Evolutionary conservation across 2,113 vertebrate species (phyloP), one percentile per base, ranked within the genome.

Genomic region (Capreolus pygargus): DNA sequence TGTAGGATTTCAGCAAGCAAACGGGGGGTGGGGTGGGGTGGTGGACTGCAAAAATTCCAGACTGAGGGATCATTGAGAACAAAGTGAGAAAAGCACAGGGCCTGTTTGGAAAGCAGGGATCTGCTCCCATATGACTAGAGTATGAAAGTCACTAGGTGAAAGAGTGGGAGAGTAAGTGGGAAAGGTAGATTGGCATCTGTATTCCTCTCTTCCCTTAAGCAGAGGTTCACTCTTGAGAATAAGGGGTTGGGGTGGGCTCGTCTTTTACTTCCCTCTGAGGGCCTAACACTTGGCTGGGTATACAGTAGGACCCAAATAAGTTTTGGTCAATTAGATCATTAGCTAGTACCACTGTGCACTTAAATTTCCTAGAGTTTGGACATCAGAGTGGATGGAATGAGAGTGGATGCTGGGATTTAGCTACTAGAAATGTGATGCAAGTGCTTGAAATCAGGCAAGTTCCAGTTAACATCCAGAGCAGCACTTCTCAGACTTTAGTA

Each of bases 371-470:
- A 86, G 25, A 94, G 7, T 94, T 85, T 86, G 64, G 36, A 36
- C 50, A 12, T 78, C 57, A 95, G 58, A 86, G 81, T 23, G 67
- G 74, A 27, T 74, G 43, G 39, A 92, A 70, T 43, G 30, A 81
- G 11, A 36, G 30, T 55, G 58, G 58, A 88, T 79, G 23, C 33
- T 91, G 45, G 33, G 8, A 85, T 79, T 88, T 57, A 64, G 33
- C 52, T 94, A 16, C 64, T 54, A 55, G 57, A 97, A 39, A 16
- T 14, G 50, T 86, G 25, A 30, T 39, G 58, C 64, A 91, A 45
- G 28, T 61, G 30, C 50, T 81, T 93, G 81, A 96, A 96, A 94
- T 82, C 50, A 92, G 79, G 33, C 52, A 91, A 95, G 25, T 55
- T 17, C 7, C 79, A 67, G n/a, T 28, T 90, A 74, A 86, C 13